Conservation (phyloP, 2,113 vertebrate genomes). For the Bombycilla garrulus region DNA sequence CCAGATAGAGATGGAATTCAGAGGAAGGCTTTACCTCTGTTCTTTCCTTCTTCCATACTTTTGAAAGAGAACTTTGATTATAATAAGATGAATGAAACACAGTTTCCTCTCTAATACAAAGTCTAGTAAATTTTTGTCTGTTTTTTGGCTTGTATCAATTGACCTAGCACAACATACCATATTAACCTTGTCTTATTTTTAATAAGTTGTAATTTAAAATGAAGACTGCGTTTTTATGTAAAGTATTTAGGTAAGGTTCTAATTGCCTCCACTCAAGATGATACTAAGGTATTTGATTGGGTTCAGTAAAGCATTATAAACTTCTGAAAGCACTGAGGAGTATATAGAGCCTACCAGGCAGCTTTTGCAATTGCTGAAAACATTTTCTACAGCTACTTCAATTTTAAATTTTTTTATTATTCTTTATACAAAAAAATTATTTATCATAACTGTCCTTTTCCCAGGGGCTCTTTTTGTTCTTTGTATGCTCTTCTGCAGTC, state of each 20-base stretch:
- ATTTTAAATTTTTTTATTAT: neutral
- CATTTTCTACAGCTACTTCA: neutral
- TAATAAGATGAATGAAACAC: neutral
- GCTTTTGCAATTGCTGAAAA: neutral
- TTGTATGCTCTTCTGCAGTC: neutral
- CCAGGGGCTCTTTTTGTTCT: neutral
- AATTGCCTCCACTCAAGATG: neutral
- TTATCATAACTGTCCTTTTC: neutral
- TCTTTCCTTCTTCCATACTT: neutral
- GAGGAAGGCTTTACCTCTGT: neutral
- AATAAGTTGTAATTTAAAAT: neutral
- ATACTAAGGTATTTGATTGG: neutral
- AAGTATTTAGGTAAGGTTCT: neutral
- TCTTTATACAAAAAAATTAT: neutral
- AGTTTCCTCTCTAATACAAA: neutral
- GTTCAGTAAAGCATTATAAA: neutral
- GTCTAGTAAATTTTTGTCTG: neutral
- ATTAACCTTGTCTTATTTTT: neutral
- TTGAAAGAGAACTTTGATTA: neutral
- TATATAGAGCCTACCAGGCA: neutral
- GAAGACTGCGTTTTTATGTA: neutral
- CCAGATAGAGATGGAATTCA: neutral
- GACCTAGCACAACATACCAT: neutral
- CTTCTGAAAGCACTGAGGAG: neutral
- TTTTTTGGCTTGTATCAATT: neutral